Evolutionary conservation across 2,888 invertebrate genomes (phyloP), one percentile per base, ranked within the genome.

Genomic region (Pantelozetes paolii): DNA sequence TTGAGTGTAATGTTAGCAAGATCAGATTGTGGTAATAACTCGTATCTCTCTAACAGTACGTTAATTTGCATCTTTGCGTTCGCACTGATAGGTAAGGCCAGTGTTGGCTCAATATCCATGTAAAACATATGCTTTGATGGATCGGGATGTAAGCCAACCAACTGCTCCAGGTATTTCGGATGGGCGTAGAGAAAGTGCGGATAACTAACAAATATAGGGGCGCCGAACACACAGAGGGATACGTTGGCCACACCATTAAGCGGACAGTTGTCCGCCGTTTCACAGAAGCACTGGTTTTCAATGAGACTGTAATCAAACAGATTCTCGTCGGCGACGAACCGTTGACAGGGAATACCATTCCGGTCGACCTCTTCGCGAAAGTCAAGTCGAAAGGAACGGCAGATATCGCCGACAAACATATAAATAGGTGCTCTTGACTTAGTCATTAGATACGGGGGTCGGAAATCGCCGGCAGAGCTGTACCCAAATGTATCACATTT

Each of bases 181-280:
- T 91, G 90, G 0, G 89, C 87, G 79, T 89, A 81, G 78, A 89
- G 87, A 83, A 92, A 92, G 82, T 93, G 92, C 0, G 94, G 92
- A 79, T 88, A 87, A 0, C 91, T 89, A 26, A 91, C 86, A 82
- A 89, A 90, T 0, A 89, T 89, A 0, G 94, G 93, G n/a, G 92
- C 90, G 71, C 89, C 89, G 82, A 85, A 88, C 76, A 89, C 72
- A 57, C 78, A 77, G 20, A 71, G 30, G 71, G 64, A 54, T 13
- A 57, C 45, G 32, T 59, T 20, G 40, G 32, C 76, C 74, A 78
- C 76, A 74, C 76, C 69, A 75, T 59, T 75, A 20, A 45, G n/a
- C 6, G 74, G 71, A 64, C 74, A 71, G 18, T 9, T 36, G 26
- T 2, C 2, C 3, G 15, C 28, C 9, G 18, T 64, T 1, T 13